Evolutionary conservation across 1,140 invertebrate genomes (phyloP).

Genomic region (Adelges cooleyi): DNA sequence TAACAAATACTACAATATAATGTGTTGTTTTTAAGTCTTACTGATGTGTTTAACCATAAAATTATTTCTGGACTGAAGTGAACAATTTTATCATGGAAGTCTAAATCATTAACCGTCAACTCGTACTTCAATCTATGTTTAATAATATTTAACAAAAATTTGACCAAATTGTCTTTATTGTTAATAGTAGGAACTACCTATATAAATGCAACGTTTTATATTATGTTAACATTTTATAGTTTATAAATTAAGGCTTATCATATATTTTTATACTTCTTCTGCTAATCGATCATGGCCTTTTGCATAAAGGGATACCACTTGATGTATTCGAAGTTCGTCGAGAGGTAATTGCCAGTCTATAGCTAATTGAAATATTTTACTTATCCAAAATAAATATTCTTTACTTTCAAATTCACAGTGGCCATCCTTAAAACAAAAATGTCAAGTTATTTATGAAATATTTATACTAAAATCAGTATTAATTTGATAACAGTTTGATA

Average conservation of each 20-base stretch:
- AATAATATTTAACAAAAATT: constrained; percentile 1
- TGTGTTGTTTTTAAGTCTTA: not conserved
- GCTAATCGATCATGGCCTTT: constrained; percentile 65
- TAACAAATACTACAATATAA: not conserved
- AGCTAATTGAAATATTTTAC: constrained; percentile 56
- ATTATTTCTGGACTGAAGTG: constrained; percentile 15
- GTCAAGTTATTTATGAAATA: too few species aligned
- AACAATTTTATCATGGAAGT: not conserved
- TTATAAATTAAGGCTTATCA: too few species aligned
- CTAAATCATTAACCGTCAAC: not conserved
- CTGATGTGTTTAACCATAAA: not conserved
- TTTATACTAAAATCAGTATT: too few species aligned
- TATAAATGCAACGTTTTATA: not conserved
- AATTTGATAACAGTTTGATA: too few species aligned
- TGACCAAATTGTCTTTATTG: constrained; percentile 1
- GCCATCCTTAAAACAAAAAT: not conserved
- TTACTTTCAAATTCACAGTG: constrained; percentile 20
- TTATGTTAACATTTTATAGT: not conserved
- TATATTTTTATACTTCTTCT: constrained; percentile 51
- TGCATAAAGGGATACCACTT: constrained; percentile 63
- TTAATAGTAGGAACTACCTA: not conserved
- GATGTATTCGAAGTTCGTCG: constrained; percentile 61
- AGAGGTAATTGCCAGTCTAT: constrained; percentile 67
- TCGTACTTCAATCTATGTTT: constrained; percentile 11
- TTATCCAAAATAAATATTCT: constrained; percentile 46